phyloP scores from a whole-genome alignment of 2,113 vertebrate species.

The Thymallus thymallus region DNA sequence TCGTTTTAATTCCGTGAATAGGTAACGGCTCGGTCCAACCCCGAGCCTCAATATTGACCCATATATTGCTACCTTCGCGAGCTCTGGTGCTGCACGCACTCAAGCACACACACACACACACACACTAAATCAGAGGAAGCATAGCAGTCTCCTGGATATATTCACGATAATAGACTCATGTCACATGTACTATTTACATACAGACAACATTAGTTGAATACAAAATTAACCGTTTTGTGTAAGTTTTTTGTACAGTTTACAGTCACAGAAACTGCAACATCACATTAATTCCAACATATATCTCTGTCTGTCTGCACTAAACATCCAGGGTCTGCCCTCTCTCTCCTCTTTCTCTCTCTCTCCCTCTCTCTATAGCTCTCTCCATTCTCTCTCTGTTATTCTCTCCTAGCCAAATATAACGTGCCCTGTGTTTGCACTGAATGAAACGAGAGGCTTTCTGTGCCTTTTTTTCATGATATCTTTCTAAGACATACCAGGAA shows the following conservation, averaged over 20 bases:
- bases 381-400: neutral
- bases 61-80: neutral
- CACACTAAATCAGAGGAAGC: no score
- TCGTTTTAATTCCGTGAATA: neutral
- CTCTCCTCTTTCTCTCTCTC: neutral
- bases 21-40: neutral
- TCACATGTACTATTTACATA: neutral
- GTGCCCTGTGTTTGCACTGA: conserved; percentile 7
- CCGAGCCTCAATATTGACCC: no score
- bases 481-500: no score
- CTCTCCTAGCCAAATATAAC: neutral
- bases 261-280: neutral
- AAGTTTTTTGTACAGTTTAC: no score
- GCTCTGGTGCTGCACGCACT: conserved; percentile 15
- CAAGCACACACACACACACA: conserved; percentile 5
- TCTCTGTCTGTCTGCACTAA: no score
- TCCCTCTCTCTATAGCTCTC: no score
- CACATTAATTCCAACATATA: no score
- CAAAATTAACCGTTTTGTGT: conserved; percentile 5
- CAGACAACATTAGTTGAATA: conserved; percentile 4
- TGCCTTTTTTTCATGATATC: neutral
- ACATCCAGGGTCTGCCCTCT: neutral
- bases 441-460: conserved; percentile 9
- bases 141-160: no score
- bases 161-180: no score